Conservation (phyloP, 2,113 vertebrate genomes). For the Spea multiplicata region DNA sequence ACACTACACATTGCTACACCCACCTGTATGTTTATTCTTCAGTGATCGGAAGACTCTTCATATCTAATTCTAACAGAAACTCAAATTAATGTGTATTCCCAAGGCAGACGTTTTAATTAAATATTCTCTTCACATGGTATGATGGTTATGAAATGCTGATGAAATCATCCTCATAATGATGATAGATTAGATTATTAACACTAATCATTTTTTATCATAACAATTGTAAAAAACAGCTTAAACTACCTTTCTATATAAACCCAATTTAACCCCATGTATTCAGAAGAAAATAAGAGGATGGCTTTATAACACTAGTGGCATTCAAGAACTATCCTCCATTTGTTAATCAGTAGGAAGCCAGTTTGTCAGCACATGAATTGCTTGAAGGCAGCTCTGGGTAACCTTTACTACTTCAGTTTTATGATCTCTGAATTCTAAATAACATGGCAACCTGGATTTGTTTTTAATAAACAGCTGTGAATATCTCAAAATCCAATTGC, state of each 20-base stretch:
- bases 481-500: neutral
- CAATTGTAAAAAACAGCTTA: conserved; percentile 19
- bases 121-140: conserved; percentile 18
- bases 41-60: neutral
- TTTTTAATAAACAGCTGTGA: neutral
- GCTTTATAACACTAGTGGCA: neutral
- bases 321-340: conserved; percentile 1
- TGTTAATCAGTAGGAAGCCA: neutral
- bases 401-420: conserved; percentile 8
- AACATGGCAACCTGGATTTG: neutral
- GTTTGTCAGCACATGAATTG: conserved; percentile 10
- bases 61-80: conserved; percentile 9
- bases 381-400: conserved; percentile 10
- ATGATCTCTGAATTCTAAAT: conserved; percentile 4
- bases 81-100: conserved; percentile 4
- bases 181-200: conserved; percentile 27
- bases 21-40: neutral
- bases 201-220: conserved; percentile 29
- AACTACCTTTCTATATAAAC: conserved; percentile 4
- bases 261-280: conserved; percentile 7
- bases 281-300: conserved; percentile 1
- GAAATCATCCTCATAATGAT: conserved; percentile 7
- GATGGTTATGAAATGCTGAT: conserved; percentile 19
- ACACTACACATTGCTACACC: no score
- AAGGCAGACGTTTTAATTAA: conserved; percentile 21